Base-by-base conservation (phyloP, 92 coral and sea anemone genomes). In the Metridium senile region DNA sequence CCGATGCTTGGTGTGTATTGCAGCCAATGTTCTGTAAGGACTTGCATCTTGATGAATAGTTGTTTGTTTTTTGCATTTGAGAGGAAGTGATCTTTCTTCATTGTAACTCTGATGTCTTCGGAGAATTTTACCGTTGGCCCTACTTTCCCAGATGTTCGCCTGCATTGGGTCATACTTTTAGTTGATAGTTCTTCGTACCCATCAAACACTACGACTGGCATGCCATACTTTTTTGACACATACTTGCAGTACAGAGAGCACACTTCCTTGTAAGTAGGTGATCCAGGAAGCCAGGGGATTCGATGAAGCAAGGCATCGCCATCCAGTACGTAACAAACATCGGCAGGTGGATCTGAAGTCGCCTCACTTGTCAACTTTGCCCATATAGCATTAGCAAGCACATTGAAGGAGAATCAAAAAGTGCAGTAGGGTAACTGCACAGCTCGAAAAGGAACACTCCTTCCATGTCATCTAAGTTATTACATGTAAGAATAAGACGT, bases 21-120 rank as follows among this genome's bases (percentile, higher is more conserved):
- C 84, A 84, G 26, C 61, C 31, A 4, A n/a, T 43, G 26, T 72
- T 25, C 54, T 73, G 32, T 20, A 78, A 59, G 20, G 9, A 32
- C 0, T 13, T 80, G 84, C 63, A 76, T 11, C 47, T 34, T 34
- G 25, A 82, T 71, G 66, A 84, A 77, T 57, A 21, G 7, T 45
- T 80, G 80, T 68, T 88, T 89, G 56, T 77, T 85, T 58, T 20
- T 61, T 27, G 65, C 11, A 57, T 85, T 81, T 0, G 84, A 30
- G 31, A 85, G 51, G 43, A 84, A 88, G 7, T 59, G 59, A 45
- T 88, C 85, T 54, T 74, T 79, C 66, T 88, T 83, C 84, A 80
- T 58, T 28, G 70, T 81, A 10, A 74, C 33, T 35, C 35, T 74
- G 86, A 74, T 83, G 16, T 83, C 78, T 21, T 20, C 22, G 1